Evolutionary conservation across 2,797 vertebrate genomes (phyloP).

Genomic region (Sebastes minor): DNA sequence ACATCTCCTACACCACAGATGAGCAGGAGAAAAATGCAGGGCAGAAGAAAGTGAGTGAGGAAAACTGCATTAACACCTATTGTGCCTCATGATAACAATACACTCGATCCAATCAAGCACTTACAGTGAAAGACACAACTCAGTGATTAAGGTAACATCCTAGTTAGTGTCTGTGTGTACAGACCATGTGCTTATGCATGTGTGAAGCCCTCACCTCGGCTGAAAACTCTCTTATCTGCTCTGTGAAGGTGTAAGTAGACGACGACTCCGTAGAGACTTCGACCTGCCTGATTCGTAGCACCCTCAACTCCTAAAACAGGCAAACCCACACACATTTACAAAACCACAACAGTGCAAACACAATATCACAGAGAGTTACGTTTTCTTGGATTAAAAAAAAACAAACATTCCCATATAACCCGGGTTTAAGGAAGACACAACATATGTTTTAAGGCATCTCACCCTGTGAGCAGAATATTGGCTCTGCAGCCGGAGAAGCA

Average conservation of each 20-base stretch:
- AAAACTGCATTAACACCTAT: background rate
- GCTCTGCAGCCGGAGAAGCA: slow-evolving; percentile 88
- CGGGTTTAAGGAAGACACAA: background rate
- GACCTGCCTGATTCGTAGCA: slow-evolving; percentile 71
- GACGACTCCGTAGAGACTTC: slow-evolving; percentile 69
- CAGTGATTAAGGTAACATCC: background rate
- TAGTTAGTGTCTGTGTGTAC: background rate
- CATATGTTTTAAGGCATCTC: slow-evolving; percentile 2
- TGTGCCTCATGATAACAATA: background rate
- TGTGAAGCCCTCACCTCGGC: slow-evolving; percentile 47
- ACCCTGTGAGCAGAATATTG: slow-evolving; percentile 87
- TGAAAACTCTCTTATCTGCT: slow-evolving; percentile 63
- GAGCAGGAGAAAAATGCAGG: background rate
- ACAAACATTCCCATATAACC: background rate
- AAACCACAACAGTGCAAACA: background rate
- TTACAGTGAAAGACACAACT: background rate
- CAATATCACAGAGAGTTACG: background rate
- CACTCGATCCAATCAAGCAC: background rate
- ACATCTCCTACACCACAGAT: slow-evolving; percentile 52
- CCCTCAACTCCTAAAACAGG: slow-evolving; percentile 77
- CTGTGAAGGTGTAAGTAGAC: slow-evolving; percentile 69
- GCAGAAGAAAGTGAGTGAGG: background rate
- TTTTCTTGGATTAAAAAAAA: background rate
- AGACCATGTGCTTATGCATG: background rate
- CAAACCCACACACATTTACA: background rate